These are phyloP conservation scores for Alces alces DNA, from an alignment of 2,113 vertebrate genomes.

Conservation along the genomic window DNA sequence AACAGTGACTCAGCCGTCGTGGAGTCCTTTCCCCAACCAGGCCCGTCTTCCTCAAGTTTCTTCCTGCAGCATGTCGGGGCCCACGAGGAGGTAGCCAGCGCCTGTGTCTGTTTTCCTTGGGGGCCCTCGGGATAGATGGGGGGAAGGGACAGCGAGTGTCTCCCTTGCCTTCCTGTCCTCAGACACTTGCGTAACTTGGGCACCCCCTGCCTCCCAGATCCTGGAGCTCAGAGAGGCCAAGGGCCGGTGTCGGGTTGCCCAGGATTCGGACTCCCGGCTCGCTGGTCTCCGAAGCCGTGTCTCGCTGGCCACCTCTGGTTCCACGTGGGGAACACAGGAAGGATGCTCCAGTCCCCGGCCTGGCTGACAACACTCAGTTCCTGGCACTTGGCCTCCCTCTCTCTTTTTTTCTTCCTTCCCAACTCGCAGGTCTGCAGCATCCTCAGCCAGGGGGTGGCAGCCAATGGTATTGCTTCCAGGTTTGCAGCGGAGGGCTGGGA, in stretches of 20 bases:
- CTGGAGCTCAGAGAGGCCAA: not conserved
- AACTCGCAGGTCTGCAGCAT: not conserved
- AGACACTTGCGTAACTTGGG: not conserved
- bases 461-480: not conserved
- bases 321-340: accelerated
- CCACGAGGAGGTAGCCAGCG: not conserved
- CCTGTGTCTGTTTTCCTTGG: conserved; percentile 36
- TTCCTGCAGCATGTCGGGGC: conserved; percentile 10
- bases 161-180: not conserved
- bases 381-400: not conserved
- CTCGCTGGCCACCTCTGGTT: not conserved
- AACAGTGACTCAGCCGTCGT: conserved; percentile 51
- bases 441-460: not conserved
- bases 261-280: not conserved
- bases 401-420: too few species aligned
- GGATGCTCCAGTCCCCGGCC: not conserved
- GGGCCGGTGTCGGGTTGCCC: not conserved
- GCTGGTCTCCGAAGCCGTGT: not conserved
- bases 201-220: not conserved
- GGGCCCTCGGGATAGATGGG: not conserved
- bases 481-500: not conserved
- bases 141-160: accelerated
- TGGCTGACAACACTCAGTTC: not conserved
- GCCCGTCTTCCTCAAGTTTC: conserved; percentile 46
- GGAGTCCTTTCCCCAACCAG: not conserved